A percentile compares a stretch with the other conserved stretches of the same genome.
phyloP scores from a whole-genome alignment of 2,113 vertebrate species.

The Colossoma macropomum region DNA sequence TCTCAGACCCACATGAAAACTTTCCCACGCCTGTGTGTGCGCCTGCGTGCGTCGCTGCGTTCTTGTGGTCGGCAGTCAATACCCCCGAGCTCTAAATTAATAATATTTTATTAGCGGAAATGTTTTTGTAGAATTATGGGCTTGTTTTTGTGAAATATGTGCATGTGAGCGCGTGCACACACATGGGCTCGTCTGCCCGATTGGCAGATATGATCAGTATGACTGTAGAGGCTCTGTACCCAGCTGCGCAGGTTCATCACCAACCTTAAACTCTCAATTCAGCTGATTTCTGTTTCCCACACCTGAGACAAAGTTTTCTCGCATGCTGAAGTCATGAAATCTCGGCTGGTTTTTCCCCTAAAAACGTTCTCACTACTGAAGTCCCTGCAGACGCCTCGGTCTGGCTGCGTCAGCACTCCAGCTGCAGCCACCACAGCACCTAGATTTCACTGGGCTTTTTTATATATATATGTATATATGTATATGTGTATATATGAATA shows the following conservation, averaged over 20 bases:
- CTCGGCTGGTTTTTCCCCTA: not conserved
- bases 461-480: too few relatives aligned
- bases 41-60: slow-evolving; percentile 55
- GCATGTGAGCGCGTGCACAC: not conserved
- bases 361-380: not conserved
- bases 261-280: slow-evolving; percentile 28
- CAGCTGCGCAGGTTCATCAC: slow-evolving; percentile 1
- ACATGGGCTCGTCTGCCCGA: not conserved
- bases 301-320: not conserved
- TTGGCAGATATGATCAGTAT: slow-evolving; percentile 21
- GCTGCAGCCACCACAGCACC: not conserved
- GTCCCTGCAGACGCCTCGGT: not conserved
- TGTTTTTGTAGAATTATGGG: not conserved
- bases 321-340: not conserved
- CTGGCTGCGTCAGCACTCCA: not conserved
- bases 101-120: not conserved
- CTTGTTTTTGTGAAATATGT: not conserved
- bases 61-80: slow-evolving; percentile 61
- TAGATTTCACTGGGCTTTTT: not conserved
- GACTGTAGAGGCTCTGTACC: not conserved
- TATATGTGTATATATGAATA: too few relatives aligned
- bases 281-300: slow-evolving; percentile 25
- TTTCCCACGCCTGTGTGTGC: slow-evolving; percentile 20
- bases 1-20: slow-evolving; percentile 9
- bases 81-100: not conserved